Evolutionary conservation across 2,797 vertebrate genomes (phyloP).

Genomic region (Bryconaethiops microstoma): DNA sequence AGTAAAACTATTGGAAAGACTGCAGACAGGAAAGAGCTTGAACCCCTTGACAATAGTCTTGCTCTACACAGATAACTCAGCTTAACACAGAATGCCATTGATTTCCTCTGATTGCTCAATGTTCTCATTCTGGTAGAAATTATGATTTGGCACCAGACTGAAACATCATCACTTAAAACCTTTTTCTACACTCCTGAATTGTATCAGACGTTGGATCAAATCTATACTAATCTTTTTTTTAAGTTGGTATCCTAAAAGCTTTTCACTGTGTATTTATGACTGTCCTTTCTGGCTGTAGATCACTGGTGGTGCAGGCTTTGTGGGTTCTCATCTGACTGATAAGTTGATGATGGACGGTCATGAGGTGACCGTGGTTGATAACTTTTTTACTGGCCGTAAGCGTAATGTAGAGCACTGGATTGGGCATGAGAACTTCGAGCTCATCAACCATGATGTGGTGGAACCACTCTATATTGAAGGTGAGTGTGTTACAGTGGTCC

Average conservation of each 20-base stretch:
- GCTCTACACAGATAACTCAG: not conserved
- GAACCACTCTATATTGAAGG: constrained; percentile 99
- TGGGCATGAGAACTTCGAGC: constrained; percentile 99
- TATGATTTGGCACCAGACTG: not conserved
- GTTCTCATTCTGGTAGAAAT: not conserved
- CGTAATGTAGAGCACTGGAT: constrained; percentile 99
- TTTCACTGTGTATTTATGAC: not conserved
- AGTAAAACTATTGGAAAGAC: too few species aligned
- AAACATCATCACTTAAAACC: not conserved
- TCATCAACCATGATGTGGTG: constrained; percentile 98
- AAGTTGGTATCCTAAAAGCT: too few species aligned
- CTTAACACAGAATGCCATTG: not conserved
- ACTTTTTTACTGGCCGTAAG: constrained; percentile 99
- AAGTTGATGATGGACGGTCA: constrained; percentile 99
- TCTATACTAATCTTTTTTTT: not conserved
- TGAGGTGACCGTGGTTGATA: constrained; percentile 98
- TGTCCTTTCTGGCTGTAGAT: constrained; percentile 63
- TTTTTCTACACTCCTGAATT: not conserved
- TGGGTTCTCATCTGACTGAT: constrained; percentile 97
- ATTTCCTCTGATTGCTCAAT: not conserved
- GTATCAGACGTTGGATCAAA: not conserved
- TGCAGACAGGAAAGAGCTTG: too few species aligned
- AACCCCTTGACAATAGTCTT: too few species aligned
- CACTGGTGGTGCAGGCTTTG: constrained; percentile 94
- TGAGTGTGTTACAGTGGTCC: constrained; percentile 64